These are phyloP conservation scores for Daptonema setosum DNA, from an alignment of 2,888 invertebrate genomes.

Conservation along the genomic window DNA sequence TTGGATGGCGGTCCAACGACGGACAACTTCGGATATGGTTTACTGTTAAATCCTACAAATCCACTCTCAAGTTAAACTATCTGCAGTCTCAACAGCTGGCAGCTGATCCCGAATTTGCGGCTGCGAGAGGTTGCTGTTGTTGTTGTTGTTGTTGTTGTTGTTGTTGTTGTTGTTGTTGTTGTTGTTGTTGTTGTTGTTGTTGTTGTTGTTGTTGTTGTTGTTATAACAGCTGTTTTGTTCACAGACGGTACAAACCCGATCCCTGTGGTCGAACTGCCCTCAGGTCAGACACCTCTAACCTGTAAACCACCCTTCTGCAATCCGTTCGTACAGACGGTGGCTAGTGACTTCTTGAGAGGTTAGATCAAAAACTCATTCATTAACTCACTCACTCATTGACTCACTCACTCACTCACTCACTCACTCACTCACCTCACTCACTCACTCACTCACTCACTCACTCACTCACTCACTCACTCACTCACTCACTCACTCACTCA, in stretches of 20 bases:
- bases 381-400: too few species aligned
- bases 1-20: conserved; percentile 16
- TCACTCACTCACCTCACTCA: too few species aligned
- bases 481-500: too few species aligned
- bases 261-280: conserved; percentile 19
- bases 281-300: conserved; percentile 18
- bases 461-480: too few species aligned
- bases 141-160: too few species aligned
- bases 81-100: conserved; percentile 16
- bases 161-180: too few species aligned
- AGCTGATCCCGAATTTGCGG: conserved; percentile 17
- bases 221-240: too few species aligned
- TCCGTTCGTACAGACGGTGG: conserved; percentile 19
- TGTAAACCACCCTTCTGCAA: conserved; percentile 22
- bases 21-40: conserved; percentile 17
- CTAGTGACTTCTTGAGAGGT: conserved; percentile 18
- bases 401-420: too few species aligned
- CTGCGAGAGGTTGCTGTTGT: conserved; percentile 16
- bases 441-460: too few species aligned
- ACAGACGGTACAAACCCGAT: conserved; percentile 15
- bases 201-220: too few species aligned
- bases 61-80: conserved; percentile 16
- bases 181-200: too few species aligned
- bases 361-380: too few species aligned
- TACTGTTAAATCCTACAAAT: conserved; percentile 16